Base-by-base conservation (phyloP, 2,113 vertebrate species). In the Pandion haliaetus region DNA sequence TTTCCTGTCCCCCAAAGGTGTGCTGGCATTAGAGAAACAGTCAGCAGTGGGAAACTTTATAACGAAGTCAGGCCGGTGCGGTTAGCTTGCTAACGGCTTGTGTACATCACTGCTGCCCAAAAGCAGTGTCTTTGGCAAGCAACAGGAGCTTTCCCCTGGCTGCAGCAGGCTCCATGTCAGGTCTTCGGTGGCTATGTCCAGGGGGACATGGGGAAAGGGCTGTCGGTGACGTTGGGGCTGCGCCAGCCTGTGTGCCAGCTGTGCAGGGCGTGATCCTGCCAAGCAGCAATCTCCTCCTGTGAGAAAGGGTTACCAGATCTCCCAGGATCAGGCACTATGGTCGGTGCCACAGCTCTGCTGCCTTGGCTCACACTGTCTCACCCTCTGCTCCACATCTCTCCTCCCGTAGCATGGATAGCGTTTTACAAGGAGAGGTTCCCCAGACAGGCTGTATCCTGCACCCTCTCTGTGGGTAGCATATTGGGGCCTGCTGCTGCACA, bases 401-500 rank as follows among this genome's bases (percentile, higher is more conserved):
- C 50, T 79, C 19, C 49, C 4, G 0, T 0, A 49, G 40, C 1
- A 0, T 19, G 83, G 59, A 10, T 25, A 31, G 62, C 38, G 57
- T 8, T 23, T 25, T 63, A 31, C 11, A 73, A 55, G 85, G 8
- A 57, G n/a, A 80, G 29, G 67, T 24, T 67, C 14, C 65, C 59
- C 50, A 50, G 26, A 3, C 0, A 3, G 61, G 59, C 44, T 44
- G 28, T 11, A 17, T 34, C 57, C 78, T 87, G 66, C 50, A 57
- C 36, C 63, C 44, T 77, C 62, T 44, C 59, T 57, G 28, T 10
- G 45, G 66, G 44, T 2, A 71, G 57, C 0, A 0, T 58, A 61
- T 72, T 3, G 5, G 57, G n/a, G 47, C 94, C 89, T 92, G 96
- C 91, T 96, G 96, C 93, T 95, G 95, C 91, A 52, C 36, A 28